Evolutionary conservation across 2,113 vertebrate genomes (phyloP).

Genomic region (Grantiella picta): DNA sequence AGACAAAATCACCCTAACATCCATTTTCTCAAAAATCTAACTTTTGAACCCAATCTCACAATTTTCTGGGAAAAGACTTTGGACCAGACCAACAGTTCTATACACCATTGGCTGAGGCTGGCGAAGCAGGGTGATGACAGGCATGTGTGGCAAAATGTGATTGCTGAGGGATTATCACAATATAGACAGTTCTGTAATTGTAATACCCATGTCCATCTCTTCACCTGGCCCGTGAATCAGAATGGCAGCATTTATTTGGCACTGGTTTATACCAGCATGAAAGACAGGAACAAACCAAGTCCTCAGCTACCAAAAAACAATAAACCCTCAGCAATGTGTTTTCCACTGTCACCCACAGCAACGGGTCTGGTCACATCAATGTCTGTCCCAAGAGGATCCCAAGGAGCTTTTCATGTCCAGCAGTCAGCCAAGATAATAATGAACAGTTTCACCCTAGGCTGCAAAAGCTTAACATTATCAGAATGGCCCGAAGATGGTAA

Average conservation of each 20-base stretch:
- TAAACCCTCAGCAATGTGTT: neutral
- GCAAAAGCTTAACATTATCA: neutral
- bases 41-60: neutral
- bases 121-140: rapidly evolving
- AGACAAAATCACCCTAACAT: neutral
- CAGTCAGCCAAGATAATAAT: neutral
- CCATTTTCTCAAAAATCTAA: neutral
- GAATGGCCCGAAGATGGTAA: neutral
- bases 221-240: neutral
- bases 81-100: neutral
- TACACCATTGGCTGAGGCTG: neutral
- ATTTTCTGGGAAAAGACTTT: neutral
- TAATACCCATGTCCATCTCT: neutral
- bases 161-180: neutral
- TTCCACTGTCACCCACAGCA: rapidly evolving
- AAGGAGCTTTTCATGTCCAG: neutral
- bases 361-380: neutral
- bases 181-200: neutral
- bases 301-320: neutral
- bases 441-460: rapidly evolving
- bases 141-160: neutral
- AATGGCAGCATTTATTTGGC: neutral
- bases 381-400: neutral
- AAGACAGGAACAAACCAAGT: neutral
- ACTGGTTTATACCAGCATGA: rapidly evolving